Evolutionary conservation across 2,797 vertebrate species (phyloP), one percentile per base, ranked within the genome.

Genomic region (Euphonia xanthogaster): DNA sequence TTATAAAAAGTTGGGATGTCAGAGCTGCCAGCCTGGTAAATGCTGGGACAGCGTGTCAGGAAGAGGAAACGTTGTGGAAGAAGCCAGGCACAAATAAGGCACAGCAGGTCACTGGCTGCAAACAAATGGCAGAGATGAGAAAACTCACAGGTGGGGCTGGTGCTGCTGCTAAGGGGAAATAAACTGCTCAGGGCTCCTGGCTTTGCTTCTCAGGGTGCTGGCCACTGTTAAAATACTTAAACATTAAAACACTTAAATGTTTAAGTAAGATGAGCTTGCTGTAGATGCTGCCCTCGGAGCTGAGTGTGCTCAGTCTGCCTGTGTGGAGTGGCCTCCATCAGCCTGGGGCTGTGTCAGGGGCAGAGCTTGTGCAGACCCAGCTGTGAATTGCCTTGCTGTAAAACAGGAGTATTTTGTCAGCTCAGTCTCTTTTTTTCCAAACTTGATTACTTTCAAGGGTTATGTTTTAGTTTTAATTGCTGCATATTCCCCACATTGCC

Each of bases 1-100:
- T 70, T 88, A 74, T 14, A 45, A 88, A 31, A 80, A 81, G 68
- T 35, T 73, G 70, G 77, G 54, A 90, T 94, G 91, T 92, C 91
- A 92, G 93, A 89, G 15, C 68, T 95, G 92, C 85, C 93, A 96
- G 75, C 55, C 60, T 70, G 68, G 21, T 39, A 76, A 86, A 57
- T 60, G 63, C 84, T 88, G 86, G 93, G 88, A 95, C 86, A 81
- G 53, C 2, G 4, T 89, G 77, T 82, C 90, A 93, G 81, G 80
- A 28, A 9, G 74, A 68, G 37, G 77, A 96, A 88, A 62, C 24
- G 80, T 12, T 87, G 91, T 88, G 70, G 80, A 82, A 89, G 89
- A 86, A 96, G 67, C 47, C 48, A 95, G 77, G 37, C 93, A 79
- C 94, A 89, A 86, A 93, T 84, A 86, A 12, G 58, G 75, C 61